phyloP scores from a whole-genome alignment of 2,797 vertebrate species.

The Sarcophilus harrisii region DNA sequence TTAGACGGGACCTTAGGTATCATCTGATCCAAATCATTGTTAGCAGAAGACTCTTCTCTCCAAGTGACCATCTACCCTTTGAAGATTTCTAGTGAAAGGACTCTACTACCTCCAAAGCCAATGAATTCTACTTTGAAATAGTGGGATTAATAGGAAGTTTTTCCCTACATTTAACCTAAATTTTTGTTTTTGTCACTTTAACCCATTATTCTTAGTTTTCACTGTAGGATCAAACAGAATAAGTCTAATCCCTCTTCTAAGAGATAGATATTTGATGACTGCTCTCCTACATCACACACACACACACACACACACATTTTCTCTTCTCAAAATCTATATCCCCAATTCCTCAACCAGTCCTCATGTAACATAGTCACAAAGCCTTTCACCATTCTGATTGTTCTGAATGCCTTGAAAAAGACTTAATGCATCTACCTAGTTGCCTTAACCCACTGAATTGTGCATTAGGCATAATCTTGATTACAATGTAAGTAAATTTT shows the following conservation, averaged over 20 bases:
- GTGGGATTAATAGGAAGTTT: not conserved
- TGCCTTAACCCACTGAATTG: not conserved
- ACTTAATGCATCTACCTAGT: not conserved
- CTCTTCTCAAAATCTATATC: not conserved
- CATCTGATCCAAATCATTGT: not conserved
- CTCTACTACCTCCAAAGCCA: not conserved
- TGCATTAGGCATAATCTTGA: not conserved
- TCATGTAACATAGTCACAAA: not conserved
- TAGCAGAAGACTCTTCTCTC: not conserved
- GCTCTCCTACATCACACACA: not conserved
- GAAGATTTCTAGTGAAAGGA: not conserved
- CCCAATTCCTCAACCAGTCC: not conserved
- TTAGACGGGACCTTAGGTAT: not conserved
- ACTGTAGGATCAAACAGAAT: not conserved
- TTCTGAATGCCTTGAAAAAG: not conserved
- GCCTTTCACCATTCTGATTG: not conserved
- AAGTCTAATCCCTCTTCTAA: not conserved
- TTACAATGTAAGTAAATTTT: not conserved
- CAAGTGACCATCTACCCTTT: not conserved
- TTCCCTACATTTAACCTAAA: not conserved
- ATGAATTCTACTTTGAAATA: not conserved
- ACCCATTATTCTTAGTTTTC: not conserved
- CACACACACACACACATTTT: not conserved
- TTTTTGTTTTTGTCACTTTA: not conserved
- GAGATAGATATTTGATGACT: not conserved